Conservation (phyloP, 2,797 vertebrate species). For the Balearica regulorum region DNA sequence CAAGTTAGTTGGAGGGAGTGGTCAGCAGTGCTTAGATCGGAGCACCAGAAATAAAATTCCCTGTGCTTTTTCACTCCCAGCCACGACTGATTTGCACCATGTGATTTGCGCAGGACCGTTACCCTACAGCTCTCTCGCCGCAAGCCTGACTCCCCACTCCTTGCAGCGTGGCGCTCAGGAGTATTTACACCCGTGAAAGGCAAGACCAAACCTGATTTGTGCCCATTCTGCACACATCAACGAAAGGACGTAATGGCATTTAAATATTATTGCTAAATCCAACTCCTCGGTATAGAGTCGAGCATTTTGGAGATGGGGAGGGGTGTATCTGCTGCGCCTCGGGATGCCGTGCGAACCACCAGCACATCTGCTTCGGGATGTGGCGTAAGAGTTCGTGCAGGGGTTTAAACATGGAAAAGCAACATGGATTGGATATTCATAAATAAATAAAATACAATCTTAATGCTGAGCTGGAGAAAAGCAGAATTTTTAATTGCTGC, state of each 20-base stretch:
- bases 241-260: neutral
- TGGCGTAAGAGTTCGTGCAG: neutral
- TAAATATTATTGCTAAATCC: neutral
- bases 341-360: rapidly evolving
- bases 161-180: neutral
- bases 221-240: neutral
- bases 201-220: neutral
- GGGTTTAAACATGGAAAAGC: neutral
- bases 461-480: neutral
- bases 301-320: neutral
- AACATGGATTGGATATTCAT: neutral
- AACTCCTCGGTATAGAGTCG: neutral
- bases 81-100: rapidly evolving
- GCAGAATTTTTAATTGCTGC: neutral
- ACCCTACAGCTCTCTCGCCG: neutral
- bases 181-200: neutral
- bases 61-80: neutral
- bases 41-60: neutral
- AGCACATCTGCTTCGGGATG: neutral
- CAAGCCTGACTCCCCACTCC: neutral
- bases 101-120: neutral
- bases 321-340: rapidly evolving
- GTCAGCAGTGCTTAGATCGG: neutral
- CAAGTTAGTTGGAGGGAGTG: neutral
- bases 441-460: neutral